These are phyloP conservation scores for Dinomys branickii DNA, from an alignment of 2,113 vertebrate species.

Conservation along the genomic window DNA sequence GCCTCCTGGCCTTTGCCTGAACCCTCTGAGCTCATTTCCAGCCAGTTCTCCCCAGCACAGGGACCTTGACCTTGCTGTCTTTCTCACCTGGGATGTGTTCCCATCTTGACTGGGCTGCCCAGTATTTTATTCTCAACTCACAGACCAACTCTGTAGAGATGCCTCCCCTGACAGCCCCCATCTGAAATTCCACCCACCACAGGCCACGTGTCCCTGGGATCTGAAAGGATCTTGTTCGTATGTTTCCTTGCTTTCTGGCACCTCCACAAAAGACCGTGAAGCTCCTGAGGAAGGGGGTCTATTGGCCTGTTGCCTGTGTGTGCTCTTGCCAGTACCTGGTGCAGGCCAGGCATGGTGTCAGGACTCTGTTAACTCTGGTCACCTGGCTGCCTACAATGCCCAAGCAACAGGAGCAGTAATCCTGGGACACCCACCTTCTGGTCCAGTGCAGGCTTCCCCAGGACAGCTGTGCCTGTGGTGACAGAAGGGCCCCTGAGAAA, in stretches of 20 bases:
- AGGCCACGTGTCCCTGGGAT: background rate
- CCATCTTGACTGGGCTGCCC: background rate
- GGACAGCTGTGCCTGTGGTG: too few relatives aligned
- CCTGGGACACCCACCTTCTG: accelerated
- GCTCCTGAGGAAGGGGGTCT: background rate
- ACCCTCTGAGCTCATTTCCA: background rate
- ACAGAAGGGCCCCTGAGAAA: background rate
- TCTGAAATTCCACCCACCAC: background rate
- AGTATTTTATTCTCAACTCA: background rate
- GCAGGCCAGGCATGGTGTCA: too few relatives aligned
- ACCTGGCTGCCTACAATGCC: background rate
- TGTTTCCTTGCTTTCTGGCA: background rate
- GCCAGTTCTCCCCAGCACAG: background rate
- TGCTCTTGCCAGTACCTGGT: accelerated
- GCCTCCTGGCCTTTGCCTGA: background rate
- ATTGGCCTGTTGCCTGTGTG: background rate
- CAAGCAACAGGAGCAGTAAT: background rate
- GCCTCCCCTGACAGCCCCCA: background rate
- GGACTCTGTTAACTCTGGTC: background rate
- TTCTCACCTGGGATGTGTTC: too few relatives aligned
- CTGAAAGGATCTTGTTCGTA: background rate
- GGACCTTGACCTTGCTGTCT: background rate
- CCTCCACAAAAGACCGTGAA: background rate
- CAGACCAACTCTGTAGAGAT: background rate
- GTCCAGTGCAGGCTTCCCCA: background rate